These are phyloP conservation scores for Piaya cayana DNA, from an alignment of 2,113 vertebrate genomes.

Conservation along the genomic window DNA sequence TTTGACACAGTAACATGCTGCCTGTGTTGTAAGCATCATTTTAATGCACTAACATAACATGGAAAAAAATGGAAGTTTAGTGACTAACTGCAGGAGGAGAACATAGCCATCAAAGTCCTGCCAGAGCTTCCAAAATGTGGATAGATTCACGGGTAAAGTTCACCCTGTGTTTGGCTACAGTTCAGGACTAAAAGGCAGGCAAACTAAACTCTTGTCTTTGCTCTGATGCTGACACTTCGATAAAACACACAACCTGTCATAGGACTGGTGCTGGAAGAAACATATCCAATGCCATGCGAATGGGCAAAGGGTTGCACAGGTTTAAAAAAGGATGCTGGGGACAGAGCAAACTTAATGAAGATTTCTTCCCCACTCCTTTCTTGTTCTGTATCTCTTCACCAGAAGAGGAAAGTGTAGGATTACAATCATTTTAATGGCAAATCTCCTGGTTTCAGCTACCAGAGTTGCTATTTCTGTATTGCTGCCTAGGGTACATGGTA, in stretches of 20 bases:
- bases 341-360: neutral
- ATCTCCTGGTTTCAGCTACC: neutral
- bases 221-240: neutral
- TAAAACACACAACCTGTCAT: neutral
- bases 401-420: neutral
- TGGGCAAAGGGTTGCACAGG: neutral
- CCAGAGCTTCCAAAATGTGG: neutral
- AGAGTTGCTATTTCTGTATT: conserved; percentile 23
- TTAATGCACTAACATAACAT: neutral
- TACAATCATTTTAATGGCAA: neutral
- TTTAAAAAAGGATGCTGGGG: neutral
- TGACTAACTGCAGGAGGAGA: neutral
- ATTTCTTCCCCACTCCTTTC: neutral
- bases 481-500: neutral
- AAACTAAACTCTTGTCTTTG: neutral
- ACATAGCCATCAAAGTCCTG: neutral
- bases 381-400: neutral
- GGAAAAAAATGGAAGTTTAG: neutral
- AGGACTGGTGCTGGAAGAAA: neutral
- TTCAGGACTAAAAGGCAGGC: neutral
- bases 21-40: neutral
- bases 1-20: neutral
- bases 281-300: neutral
- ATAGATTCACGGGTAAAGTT: neutral
- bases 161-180: neutral